These are phyloP conservation scores for Lamellibrachia luymesi DNA, from an alignment of 1,140 invertebrate species.

Conservation along the genomic window DNA sequence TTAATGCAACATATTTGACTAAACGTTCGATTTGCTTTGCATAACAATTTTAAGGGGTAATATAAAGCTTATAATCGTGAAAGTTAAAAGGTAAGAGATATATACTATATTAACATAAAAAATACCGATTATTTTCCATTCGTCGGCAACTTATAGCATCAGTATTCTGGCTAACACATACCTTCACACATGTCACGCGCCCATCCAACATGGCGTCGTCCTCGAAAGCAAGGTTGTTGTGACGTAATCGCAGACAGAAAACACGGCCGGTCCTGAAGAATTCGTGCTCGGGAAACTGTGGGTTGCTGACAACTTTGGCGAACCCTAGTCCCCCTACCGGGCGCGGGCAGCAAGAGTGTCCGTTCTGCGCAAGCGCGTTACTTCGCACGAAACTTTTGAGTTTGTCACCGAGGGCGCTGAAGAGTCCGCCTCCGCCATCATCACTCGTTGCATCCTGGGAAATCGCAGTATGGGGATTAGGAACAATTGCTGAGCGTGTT, in stretches of 20 bases:
- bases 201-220: conserved; percentile 19
- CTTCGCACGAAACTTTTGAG: not conserved
- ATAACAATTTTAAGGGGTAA: not conserved
- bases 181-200: conserved; percentile 15
- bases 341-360: not conserved
- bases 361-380: conserved; percentile 6
- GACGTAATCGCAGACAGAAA: conserved; percentile 14
- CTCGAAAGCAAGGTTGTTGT: conserved; percentile 20
- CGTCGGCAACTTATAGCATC: too few species aligned
- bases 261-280: conserved; percentile 19
- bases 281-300: conserved; percentile 13
- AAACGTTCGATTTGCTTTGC: too few species aligned
- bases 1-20: too few species aligned
- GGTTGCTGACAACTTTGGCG: conserved; percentile 17
- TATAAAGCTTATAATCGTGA: too few species aligned
- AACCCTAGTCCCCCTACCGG: conserved; percentile 19
- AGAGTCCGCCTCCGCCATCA: not conserved
- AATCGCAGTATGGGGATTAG: not conserved
- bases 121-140: too few species aligned
- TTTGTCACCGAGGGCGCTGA: not conserved
- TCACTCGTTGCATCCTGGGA: not conserved
- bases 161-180: not conserved
- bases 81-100: too few species aligned
- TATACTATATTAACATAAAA: too few species aligned
- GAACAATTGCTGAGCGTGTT: not conserved